Conservation (phyloP, 2,888 invertebrate species). For the Hedychridium roseum region DNA sequence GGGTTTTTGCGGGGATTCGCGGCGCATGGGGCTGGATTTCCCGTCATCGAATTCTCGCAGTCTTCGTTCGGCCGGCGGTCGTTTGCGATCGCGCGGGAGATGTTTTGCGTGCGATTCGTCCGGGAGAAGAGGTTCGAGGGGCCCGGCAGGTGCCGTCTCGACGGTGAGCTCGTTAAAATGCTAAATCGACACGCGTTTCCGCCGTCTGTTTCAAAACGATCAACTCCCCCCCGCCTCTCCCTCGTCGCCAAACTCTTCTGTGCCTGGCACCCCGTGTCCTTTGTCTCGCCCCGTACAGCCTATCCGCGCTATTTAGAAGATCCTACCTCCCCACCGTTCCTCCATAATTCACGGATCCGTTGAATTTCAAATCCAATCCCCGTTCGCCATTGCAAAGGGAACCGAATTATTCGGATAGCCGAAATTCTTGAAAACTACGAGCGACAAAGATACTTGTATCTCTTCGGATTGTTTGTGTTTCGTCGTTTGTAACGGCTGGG, state of each 20-base stretch:
- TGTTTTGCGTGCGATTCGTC: slow-evolving; percentile 48
- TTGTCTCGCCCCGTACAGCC: too few species aligned
- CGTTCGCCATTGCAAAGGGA: too few species aligned
- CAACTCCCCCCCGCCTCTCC: slow-evolving; percentile 1
- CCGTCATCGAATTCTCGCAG: slow-evolving; percentile 42
- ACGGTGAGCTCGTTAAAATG: slow-evolving; percentile 34
- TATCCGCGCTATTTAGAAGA: slow-evolving; percentile 2
- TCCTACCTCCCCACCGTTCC: neutral
- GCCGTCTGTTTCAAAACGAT: slow-evolving; percentile 1
- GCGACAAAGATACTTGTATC: slow-evolving; percentile 3
- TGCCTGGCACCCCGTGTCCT: slow-evolving; percentile 6
- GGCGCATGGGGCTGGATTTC: slow-evolving; percentile 28
- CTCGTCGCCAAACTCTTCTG: slow-evolving; percentile 3
- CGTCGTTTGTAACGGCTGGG: too few species aligned
- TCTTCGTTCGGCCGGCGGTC: slow-evolving; percentile 31
- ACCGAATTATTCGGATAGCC: too few species aligned
- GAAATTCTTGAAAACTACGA: too few species aligned
- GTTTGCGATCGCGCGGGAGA: slow-evolving; percentile 30
- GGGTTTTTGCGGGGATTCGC: slow-evolving; percentile 10
- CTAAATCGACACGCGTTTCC: too few species aligned
- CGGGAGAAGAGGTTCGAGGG: slow-evolving; percentile 33
- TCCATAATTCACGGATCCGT: neutral
- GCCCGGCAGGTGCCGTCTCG: slow-evolving; percentile 31
- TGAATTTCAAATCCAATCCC: too few species aligned
- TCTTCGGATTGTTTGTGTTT: too few species aligned